Evolutionary conservation across 2,888 invertebrate species (phyloP).

Genomic region (Hirudinaria manillensis): DNA sequence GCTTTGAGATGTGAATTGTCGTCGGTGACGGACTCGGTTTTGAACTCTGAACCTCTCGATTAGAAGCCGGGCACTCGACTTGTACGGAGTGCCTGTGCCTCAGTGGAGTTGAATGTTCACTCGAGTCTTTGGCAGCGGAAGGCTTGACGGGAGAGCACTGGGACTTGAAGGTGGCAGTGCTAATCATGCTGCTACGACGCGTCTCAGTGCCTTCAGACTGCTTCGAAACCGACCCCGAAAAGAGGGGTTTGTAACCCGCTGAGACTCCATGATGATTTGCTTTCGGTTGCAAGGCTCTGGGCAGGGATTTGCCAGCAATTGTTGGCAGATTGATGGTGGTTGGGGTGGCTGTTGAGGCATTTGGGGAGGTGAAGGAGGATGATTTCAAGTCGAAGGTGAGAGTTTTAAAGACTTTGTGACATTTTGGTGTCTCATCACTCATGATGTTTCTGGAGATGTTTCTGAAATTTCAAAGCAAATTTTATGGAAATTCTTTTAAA

Average conservation of each 20-base stretch:
- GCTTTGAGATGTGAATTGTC: background rate
- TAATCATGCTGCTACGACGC: background rate
- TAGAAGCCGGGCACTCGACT: too few relatives aligned
- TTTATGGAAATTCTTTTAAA: too few relatives aligned
- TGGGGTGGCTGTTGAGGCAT: background rate
- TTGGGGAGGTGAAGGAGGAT: background rate
- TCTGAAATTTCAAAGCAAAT: too few relatives aligned
- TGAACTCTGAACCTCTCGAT: background rate
- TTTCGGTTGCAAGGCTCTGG: background rate
- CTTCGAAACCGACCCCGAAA: background rate
- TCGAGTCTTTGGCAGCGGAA: background rate
- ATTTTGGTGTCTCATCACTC: too few relatives aligned
- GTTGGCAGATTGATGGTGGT: background rate
- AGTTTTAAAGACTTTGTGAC: background rate
- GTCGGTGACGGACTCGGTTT: background rate
- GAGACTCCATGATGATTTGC: background rate
- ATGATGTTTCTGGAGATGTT: too few relatives aligned
- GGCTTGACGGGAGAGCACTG: slow-evolving; percentile 1
- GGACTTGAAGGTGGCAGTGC: background rate
- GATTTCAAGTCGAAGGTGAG: background rate
- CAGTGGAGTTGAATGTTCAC: too few relatives aligned
- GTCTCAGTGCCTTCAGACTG: background rate
- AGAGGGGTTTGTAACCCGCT: background rate
- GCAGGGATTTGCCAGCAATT: background rate
- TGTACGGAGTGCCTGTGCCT: too few relatives aligned